Conservation (phyloP, 2,888 invertebrate species). For the Trilocha varians region DNA sequence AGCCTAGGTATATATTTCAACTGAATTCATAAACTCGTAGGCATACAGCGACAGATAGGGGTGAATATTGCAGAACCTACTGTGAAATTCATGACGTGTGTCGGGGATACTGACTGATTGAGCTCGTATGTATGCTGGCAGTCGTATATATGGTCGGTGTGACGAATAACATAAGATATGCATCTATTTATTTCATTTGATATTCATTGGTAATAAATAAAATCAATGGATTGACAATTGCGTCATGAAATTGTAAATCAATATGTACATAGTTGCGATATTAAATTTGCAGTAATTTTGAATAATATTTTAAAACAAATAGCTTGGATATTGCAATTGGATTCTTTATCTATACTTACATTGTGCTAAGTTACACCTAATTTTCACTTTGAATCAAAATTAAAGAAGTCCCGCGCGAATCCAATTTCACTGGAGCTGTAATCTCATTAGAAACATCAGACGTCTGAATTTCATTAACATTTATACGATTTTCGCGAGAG, state of each 20-base stretch:
- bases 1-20: slow-evolving; percentile 8
- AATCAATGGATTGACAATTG: not conserved
- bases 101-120: slow-evolving; percentile 55
- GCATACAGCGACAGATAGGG: slow-evolving; percentile 22
- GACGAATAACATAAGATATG: not conserved
- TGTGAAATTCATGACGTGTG: slow-evolving; percentile 59
- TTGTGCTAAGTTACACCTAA: slow-evolving; percentile 43
- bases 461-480: slow-evolving; percentile 69
- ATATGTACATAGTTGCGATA: too few relatives aligned
- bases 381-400: slow-evolving; percentile 65
- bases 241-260: too few relatives aligned
- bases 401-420: slow-evolving; percentile 65
- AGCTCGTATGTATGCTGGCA: slow-evolving; percentile 33
- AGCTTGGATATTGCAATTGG: too few relatives aligned
- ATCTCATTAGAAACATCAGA: slow-evolving; percentile 65
- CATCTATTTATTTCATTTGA: not conserved
- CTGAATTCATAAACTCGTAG: slow-evolving; percentile 16
- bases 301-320: too few relatives aligned
- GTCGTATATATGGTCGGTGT: not conserved
- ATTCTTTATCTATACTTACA: not conserved
- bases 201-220: slow-evolving; percentile 3
- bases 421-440: slow-evolving; percentile 66
- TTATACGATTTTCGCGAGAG: slow-evolving; percentile 59
- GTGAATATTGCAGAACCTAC: slow-evolving; percentile 44
- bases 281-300: too few relatives aligned